These are phyloP conservation scores for Acleris cristana DNA, from an alignment of 2,888 invertebrate species.

Conservation along the genomic window DNA sequence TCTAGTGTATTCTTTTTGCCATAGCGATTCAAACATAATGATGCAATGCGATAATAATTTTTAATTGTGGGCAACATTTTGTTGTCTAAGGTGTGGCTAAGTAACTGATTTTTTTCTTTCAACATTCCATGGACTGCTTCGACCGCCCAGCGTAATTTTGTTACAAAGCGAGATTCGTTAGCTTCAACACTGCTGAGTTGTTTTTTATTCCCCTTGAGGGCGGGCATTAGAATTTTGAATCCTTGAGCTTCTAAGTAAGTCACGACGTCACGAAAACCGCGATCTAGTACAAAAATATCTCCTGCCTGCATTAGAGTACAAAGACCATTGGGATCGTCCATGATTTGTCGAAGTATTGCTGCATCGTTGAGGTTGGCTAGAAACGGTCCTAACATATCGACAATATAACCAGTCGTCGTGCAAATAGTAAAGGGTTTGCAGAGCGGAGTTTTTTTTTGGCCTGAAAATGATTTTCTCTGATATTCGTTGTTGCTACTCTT, in stretches of 20 bases:
- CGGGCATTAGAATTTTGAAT: not conserved
- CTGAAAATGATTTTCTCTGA: conserved; percentile 1
- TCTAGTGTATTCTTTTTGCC: conserved; percentile 8
- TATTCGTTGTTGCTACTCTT: conserved; percentile 3
- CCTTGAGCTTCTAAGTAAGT: not conserved
- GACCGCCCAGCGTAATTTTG: not conserved
- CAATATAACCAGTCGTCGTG: not conserved
- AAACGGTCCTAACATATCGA: not conserved
- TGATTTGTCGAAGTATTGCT: conserved; percentile 5
- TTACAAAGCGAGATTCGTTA: conserved; percentile 4
- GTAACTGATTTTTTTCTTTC: not conserved
- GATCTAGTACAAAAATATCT: not conserved
- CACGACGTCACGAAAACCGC: not conserved
- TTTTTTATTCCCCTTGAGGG: conserved; percentile 2
- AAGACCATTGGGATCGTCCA: not conserved
- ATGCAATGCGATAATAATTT: conserved; percentile 13
- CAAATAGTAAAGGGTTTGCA: conserved; percentile 2
- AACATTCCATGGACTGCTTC: conserved; percentile 1
- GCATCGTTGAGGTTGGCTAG: not conserved
- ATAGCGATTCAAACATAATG: conserved; percentile 11
- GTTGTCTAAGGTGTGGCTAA: conserved; percentile 1
- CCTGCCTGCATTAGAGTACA: not conserved
- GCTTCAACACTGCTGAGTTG: not conserved
- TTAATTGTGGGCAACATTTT: conserved; percentile 2
- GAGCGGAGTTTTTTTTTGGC: not conserved